Percentiles rank a stretch among this genome's conserved stretches.
Evolutionary conservation across 2,797 vertebrate genomes (phyloP).

Genomic region (Sternarchorhynchus goeldii): DNA sequence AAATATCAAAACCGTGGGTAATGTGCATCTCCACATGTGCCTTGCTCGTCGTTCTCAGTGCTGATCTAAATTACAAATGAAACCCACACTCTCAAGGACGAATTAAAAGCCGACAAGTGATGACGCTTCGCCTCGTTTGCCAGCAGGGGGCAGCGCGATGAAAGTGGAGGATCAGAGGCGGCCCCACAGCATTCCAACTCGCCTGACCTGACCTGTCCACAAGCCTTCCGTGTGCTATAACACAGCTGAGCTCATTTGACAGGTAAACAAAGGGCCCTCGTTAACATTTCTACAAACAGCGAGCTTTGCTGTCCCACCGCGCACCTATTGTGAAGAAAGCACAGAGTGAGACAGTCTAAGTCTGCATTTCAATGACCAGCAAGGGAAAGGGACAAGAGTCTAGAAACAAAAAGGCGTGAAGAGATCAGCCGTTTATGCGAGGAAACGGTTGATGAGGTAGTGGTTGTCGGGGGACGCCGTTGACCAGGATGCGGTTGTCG

Average conservation of each 20-base stretch:
- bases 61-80: conserved; percentile 9
- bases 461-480: no score
- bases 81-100: conserved; percentile 9
- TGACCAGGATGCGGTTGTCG: no score
- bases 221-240: conserved; percentile 21
- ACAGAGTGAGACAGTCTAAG: background rate
- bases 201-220: background rate
- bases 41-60: background rate
- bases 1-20: background rate
- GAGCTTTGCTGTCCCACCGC: conserved; percentile 26
- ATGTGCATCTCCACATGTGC: background rate
- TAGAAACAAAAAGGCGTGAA: conserved; percentile 8
- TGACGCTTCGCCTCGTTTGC: conserved; percentile 1
- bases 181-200: conserved; percentile 25
- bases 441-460: no score
- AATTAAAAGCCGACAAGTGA: background rate
- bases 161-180: conserved; percentile 24
- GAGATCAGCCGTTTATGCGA: background rate
- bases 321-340: conserved; percentile 43
- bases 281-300: conserved; percentile 29
- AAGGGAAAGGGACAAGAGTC: no score
- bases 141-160: background rate
- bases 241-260: conserved; percentile 33
- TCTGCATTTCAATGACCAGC: background rate
- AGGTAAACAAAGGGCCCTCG: conserved; percentile 41